These are phyloP conservation scores for Heptranchias perlo DNA, from an alignment of 2,113 vertebrate genomes.

Conservation along the genomic window DNA sequence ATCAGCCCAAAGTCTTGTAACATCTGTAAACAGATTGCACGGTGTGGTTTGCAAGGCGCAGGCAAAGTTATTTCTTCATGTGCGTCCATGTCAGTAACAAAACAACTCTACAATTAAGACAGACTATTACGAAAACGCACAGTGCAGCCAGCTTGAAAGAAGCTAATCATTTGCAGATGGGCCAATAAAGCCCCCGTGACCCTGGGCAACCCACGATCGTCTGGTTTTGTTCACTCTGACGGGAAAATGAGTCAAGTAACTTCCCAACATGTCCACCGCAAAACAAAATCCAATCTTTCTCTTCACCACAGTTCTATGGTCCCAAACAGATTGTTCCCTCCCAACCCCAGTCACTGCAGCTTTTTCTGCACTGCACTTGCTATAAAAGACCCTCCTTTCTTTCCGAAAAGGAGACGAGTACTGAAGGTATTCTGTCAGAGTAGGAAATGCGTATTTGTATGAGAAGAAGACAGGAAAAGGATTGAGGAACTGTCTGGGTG, in stretches of 20 bases:
- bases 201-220: background rate
- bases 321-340: background rate
- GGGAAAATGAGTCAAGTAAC: conserved; percentile 5
- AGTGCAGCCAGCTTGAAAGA: background rate
- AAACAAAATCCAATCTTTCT: background rate
- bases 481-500: background rate
- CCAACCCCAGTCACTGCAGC: background rate
- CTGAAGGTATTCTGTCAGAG: background rate
- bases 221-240: conserved; percentile 30
- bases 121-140: conserved; percentile 7
- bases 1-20: background rate
- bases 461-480: background rate
- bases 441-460: background rate
- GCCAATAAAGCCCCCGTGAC: conserved; percentile 18
- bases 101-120: background rate
- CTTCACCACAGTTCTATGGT: background rate
- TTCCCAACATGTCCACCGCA: background rate
- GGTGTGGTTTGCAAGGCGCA: background rate
- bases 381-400: background rate
- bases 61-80: background rate
- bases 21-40: background rate
- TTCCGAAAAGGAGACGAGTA: background rate
- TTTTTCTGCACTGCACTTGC: background rate
- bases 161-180: conserved; percentile 32
- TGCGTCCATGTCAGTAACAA: conserved; percentile 2